phyloP scores from a whole-genome alignment of 35 echinoderm and acorn worm genomes.

The Eucidaris tribuloides region DNA sequence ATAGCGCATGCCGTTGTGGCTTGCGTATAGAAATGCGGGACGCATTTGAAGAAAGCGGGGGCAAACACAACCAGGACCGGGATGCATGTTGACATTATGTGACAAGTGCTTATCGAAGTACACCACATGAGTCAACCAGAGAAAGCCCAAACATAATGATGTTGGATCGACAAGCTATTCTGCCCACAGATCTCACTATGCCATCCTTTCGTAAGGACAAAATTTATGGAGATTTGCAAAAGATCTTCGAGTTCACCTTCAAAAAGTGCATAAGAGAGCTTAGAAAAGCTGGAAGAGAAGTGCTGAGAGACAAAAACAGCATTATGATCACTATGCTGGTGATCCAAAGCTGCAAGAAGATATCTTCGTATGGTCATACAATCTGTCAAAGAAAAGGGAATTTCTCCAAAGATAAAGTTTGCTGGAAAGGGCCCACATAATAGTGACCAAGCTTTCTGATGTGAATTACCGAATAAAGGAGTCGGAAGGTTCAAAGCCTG shows the following conservation, averaged over 20 bases:
- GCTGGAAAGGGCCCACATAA: conserved; percentile 49
- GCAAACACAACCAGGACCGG: conserved; percentile 4
- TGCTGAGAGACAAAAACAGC: background rate
- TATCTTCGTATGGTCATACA: conserved; percentile 20
- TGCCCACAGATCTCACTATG: conserved; percentile 3
- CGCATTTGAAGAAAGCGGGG: too few relatives aligned
- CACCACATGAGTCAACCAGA: background rate
- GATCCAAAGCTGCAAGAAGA: background rate
- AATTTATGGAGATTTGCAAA: background rate
- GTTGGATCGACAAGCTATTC: conserved; percentile 2
- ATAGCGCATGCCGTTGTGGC: too few relatives aligned
- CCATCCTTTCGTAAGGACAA: background rate
- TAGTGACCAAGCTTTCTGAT: conserved; percentile 36
- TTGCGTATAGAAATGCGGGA: too few relatives aligned
- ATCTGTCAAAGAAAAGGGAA: conserved; percentile 16
- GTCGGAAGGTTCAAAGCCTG: background rate
- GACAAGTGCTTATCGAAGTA: conserved; percentile 14
- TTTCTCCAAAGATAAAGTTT: conserved; percentile 46
- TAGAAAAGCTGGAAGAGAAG: conserved; percentile 1
- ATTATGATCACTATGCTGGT: conserved; percentile 21
- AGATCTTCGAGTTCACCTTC: background rate
- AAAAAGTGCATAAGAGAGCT: background rate
- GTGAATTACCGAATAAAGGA: conserved; percentile 26
- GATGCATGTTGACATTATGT: conserved; percentile 6
- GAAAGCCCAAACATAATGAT: conserved; percentile 10